Percentiles rank a stretch among this genome's conserved stretches.
These are phyloP conservation scores for Tenrec ecaudatus DNA, from an alignment of 2,113 vertebrate species.

Conservation along the genomic window DNA sequence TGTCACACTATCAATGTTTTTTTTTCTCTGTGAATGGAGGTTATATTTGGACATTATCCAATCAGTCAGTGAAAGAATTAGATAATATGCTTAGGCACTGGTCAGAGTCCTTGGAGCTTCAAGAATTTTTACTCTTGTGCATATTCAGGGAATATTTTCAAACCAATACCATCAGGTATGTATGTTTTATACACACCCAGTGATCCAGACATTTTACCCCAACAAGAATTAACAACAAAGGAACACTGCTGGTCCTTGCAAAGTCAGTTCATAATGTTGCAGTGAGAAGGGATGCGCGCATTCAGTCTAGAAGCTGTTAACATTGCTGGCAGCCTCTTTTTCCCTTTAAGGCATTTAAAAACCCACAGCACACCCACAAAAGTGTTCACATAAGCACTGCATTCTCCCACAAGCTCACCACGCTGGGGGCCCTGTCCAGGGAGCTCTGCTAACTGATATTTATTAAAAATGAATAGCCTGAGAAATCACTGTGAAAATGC, in stretches of 20 bases:
- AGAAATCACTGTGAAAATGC: constrained; percentile 75
- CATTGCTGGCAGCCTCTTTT: constrained; percentile 2
- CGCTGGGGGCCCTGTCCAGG: neutral
- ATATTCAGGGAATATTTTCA: neutral
- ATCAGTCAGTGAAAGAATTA: neutral
- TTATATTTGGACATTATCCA: neutral
- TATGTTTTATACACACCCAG: neutral
- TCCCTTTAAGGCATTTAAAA: neutral
- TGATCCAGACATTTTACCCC: constrained; percentile 42
- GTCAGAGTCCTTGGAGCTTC: too few relatives aligned
- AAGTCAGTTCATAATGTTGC: constrained; percentile 51
- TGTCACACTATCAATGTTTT: rapidly evolving
- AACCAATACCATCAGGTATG: neutral
- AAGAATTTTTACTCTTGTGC: neutral
- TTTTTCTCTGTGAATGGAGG: neutral
- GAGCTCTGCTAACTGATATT: constrained; percentile 55
- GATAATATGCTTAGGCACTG: neutral
- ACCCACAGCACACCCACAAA: neutral
- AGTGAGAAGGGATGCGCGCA: constrained; percentile 8
- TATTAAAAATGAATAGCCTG: constrained; percentile 76
- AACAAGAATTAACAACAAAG: neutral
- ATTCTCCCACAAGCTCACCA: neutral
- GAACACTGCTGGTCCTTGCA: constrained; percentile 32
- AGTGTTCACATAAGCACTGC: neutral
- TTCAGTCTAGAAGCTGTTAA: constrained; percentile 53